Evolutionary conservation across 2,797 vertebrate species (phyloP).

Genomic region (Mareca penelope): DNA sequence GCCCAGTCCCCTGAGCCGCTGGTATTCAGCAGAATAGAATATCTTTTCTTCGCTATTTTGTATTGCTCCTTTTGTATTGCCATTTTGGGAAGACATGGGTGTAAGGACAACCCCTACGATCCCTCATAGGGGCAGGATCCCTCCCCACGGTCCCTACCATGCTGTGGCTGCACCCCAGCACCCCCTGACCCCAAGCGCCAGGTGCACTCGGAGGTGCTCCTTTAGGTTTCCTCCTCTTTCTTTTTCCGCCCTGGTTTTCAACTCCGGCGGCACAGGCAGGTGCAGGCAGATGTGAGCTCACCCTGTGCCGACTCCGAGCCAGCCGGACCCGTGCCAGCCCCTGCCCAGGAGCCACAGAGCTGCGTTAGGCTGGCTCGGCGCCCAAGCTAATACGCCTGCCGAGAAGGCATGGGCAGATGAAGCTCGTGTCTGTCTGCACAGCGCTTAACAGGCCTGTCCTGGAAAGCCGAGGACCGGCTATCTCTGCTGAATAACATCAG

Average conservation of each 20-base stretch:
- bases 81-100: slow-evolving; percentile 24
- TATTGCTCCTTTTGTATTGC: background rate
- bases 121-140: background rate
- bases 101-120: background rate
- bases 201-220: background rate
- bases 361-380: background rate
- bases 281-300: slow-evolving; percentile 50
- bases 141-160: background rate
- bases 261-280: slow-evolving; percentile 28
- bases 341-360: background rate
- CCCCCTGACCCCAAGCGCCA: rapidly evolving
- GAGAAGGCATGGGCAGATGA: background rate
- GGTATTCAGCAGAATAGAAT: slow-evolving; percentile 16
- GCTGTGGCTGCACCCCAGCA: background rate
- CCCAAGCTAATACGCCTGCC: background rate
- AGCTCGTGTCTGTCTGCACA: background rate
- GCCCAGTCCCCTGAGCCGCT: background rate
- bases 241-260: background rate
- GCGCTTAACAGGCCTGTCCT: background rate
- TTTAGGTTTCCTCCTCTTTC: background rate
- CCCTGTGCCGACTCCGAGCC: background rate
- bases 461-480: background rate
- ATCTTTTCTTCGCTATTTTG: background rate
- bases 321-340: background rate
- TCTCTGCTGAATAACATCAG: background rate